A percentile compares a stretch with the other conserved stretches of the same genome.
Evolutionary conservation across 2,113 vertebrate species (phyloP).

Genomic region (Mesoclemmys tuberculata): DNA sequence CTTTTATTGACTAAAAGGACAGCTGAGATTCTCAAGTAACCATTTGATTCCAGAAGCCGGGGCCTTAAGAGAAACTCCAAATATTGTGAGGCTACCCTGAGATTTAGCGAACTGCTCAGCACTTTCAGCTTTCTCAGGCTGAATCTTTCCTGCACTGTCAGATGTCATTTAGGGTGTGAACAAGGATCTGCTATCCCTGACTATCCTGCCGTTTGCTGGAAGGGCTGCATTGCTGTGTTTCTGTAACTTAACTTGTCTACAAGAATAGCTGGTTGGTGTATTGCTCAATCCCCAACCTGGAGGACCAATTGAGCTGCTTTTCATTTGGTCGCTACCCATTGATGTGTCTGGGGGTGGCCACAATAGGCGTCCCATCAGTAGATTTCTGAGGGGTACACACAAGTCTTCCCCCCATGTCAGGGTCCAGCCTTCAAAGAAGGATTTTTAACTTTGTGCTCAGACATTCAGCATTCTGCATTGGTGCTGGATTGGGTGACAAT

Average conservation of each 20-base stretch:
- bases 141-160: not conserved
- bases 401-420: constrained; percentile 30
- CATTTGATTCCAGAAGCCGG: not conserved
- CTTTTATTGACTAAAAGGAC: not conserved
- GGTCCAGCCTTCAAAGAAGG: constrained; percentile 38
- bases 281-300: not conserved
- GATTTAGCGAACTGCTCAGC: not conserved
- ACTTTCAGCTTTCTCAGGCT: not conserved
- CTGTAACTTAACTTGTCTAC: not conserved
- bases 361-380: constrained; percentile 27
- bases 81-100: not conserved
- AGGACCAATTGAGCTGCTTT: not conserved
- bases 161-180: not conserved
- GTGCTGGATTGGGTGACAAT: constrained; percentile 57
- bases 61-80: not conserved
- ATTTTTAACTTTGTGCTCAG: constrained; percentile 49
- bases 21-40: not conserved
- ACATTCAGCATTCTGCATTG: constrained; percentile 40
- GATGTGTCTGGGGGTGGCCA: not conserved
- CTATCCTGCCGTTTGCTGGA: not conserved
- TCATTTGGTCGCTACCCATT: not conserved
- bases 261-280: not conserved
- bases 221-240: not conserved
- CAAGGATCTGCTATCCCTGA: not conserved
- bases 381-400: constrained; percentile 36